A percentile compares a stretch with the other conserved stretches of the same genome.
phyloP scores from a whole-genome alignment of 2,888 invertebrate species.

The Thysanoteuthis rhombus region DNA sequence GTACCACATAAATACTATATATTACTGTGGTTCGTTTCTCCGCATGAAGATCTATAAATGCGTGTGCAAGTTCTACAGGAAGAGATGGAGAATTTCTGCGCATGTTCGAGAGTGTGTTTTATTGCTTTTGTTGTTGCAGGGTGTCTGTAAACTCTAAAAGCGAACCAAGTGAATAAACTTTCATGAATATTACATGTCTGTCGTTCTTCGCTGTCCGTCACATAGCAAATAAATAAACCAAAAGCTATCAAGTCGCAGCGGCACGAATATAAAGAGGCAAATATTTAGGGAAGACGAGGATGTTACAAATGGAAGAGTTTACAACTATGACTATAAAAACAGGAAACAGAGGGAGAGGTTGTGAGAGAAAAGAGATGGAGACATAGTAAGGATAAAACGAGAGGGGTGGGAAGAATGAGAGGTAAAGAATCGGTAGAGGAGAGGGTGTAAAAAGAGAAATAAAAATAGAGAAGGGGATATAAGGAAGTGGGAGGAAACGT shows the following conservation, averaged over 20 bases:
- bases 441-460: background rate
- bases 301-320: background rate
- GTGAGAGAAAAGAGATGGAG: background rate
- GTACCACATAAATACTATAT: too few relatives aligned
- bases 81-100: background rate
- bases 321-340: background rate
- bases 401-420: background rate
- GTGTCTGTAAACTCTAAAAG: background rate
- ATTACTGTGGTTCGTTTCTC: too few relatives aligned
- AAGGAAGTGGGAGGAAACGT: too few relatives aligned
- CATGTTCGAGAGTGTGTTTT: background rate
- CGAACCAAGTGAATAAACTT: background rate
- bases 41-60: too few relatives aligned
- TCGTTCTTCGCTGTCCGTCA: background rate
- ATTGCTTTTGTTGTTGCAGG: background rate
- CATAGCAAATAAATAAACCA: background rate
- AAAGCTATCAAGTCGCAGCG: background rate
- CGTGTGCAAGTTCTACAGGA: background rate
- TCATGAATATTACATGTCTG: background rate
- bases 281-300: background rate
- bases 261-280: background rate
- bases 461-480: too few relatives aligned
- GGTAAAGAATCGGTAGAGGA: background rate
- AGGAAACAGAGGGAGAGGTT: background rate
- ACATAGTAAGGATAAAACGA: background rate